Base-by-base conservation (phyloP, 1,140 invertebrate genomes). In the Drosophila bifasciata region DNA sequence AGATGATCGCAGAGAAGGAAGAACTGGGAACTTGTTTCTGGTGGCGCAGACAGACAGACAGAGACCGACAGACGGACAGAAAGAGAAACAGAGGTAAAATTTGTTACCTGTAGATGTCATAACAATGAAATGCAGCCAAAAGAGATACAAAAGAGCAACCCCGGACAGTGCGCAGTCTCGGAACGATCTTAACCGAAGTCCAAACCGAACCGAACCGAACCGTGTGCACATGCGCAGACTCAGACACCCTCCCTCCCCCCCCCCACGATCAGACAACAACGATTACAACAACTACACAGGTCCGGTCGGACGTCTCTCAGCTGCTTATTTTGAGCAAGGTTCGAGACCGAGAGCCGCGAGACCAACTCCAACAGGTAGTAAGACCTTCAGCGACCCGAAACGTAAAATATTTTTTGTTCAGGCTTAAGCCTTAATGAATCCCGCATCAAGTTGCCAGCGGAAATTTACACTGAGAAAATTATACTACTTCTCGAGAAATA, bases 71-170 rank as follows among this genome's bases (percentile, higher is more conserved):
- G 44, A 7, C 19, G 17, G 40, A 62, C 45, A 56, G 40, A 40
- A 23, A 55, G 52, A 67, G 45, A 61, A 44, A 73, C 61, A 57
- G 36, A 73, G 16, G 48, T 25, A 19, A 74, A 83, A 79, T 88
- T 89, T 88, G 79, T 88, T 88, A 88, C 83, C 83, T 88, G 83
- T 71, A 81, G 79, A 88, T 88, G 83, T 88, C 83, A 89, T 89
- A 89, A 89, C 84, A 89, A 89, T 89, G 85, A 89, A 89, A 89
- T 84, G 84, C 83, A 86, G 67, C 81, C 63, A 51, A 57, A 76
- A 68, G 46, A 81, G 78, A 88, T 83, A 88, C 83, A 86, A 86
- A 81, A 75, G 66, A 76, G 43, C 44, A 55, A 21, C 44, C 53
- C 32, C 32, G 32, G 11, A 13, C 11, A 36, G 32, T 36, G 32